Percentiles rank a stretch among this genome's conserved stretches.
These are phyloP conservation scores for Dynastes maya DNA, from an alignment of 2,888 invertebrate species.

Conservation along the genomic window DNA sequence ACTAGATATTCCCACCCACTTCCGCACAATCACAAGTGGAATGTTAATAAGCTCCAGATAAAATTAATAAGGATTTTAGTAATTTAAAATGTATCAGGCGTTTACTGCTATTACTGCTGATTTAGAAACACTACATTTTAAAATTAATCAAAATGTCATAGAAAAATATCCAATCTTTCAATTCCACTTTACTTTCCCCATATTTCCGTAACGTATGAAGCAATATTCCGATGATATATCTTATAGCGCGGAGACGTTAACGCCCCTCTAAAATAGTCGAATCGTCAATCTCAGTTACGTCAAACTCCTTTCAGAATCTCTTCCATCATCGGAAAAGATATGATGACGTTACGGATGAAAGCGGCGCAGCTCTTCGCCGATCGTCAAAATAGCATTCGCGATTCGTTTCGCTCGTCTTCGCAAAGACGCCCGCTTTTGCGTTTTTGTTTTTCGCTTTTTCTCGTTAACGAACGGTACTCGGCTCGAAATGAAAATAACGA, in stretches of 20 bases:
- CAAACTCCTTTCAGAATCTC: slow-evolving; percentile 9
- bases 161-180: background rate
- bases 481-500: slow-evolving; percentile 35
- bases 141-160: background rate
- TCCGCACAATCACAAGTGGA: too few relatives aligned
- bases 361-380: slow-evolving; percentile 1
- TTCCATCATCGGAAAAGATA: slow-evolving; percentile 20
- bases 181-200: background rate
- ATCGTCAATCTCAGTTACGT: slow-evolving; percentile 35
- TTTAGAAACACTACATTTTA: background rate
- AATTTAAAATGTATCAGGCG: too few relatives aligned
- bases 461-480: slow-evolving; percentile 9
- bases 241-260: background rate
- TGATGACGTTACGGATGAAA: slow-evolving; percentile 32
- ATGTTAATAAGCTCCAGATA: too few relatives aligned
- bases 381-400: slow-evolving; percentile 20
- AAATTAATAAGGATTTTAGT: too few relatives aligned
- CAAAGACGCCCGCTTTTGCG: background rate
- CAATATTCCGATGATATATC: slow-evolving; percentile 19
- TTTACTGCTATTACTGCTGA: too few relatives aligned
- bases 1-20: too few relatives aligned
- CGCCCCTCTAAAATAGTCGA: background rate
- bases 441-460: background rate
- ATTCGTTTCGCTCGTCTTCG: background rate
- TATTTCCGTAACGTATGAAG: background rate